These are phyloP conservation scores for Drosophila anomelani DNA, from an alignment of 2,888 invertebrate genomes.

Conservation along the genomic window DNA sequence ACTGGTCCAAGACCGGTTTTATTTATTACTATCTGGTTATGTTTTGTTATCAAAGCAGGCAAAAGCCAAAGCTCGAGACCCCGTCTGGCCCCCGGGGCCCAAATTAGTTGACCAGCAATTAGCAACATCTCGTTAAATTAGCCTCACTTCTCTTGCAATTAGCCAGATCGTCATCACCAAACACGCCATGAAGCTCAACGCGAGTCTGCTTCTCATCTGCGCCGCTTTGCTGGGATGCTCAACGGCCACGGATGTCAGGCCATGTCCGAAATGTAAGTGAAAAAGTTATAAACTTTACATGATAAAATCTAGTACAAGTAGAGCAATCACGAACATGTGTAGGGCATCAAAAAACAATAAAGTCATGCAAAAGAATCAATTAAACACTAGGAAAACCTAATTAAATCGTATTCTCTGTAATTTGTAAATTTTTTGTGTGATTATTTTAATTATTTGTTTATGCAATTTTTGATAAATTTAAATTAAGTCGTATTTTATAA, in stretches of 20 bases:
- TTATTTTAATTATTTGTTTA: neutral
- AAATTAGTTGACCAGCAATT: slow-evolving; percentile 58
- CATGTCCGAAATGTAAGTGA: slow-evolving; percentile 77
- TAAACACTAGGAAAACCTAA: neutral
- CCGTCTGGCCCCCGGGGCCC: slow-evolving; percentile 11
- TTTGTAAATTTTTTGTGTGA: neutral
- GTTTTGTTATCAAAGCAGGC: slow-evolving; percentile 35
- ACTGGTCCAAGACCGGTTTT: slow-evolving; percentile 63
- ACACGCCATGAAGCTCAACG: slow-evolving; percentile 54
- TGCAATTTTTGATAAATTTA: neutral
- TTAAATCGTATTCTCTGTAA: neutral
- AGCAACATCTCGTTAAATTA: slow-evolving; percentile 41
- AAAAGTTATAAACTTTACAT: neutral
- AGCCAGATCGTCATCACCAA: slow-evolving; percentile 13
- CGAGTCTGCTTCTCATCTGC: slow-evolving; percentile 52
- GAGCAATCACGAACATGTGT: neutral
- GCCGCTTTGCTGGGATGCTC: slow-evolving; percentile 50
- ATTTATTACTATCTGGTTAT: slow-evolving; percentile 14
- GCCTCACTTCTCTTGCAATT: slow-evolving; percentile 31
- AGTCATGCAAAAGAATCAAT: neutral
- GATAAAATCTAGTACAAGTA: neutral
- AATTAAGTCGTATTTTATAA: neutral
- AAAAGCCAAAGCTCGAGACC: slow-evolving; percentile 34
- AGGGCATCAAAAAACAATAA: too few species aligned
- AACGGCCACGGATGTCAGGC: slow-evolving; percentile 70